A percentile compares a stretch with the other conserved stretches of the same genome.
Conservation (phyloP, 2,113 vertebrate species). For the Pterocles orientalis region DNA sequence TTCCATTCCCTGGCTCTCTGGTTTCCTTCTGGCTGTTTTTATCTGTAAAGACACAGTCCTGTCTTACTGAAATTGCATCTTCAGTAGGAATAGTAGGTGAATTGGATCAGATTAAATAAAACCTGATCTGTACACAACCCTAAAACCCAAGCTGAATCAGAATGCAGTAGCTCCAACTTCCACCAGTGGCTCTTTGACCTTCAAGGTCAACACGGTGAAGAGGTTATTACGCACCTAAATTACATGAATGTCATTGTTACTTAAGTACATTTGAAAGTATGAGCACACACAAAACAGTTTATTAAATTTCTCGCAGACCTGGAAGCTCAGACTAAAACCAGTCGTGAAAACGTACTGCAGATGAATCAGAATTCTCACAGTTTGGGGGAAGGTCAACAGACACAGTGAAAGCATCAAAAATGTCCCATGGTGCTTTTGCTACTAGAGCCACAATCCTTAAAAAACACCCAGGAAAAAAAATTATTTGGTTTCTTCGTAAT, state of each 20-base stretch:
- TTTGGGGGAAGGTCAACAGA: neutral
- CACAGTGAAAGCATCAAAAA: neutral
- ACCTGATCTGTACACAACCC: neutral
- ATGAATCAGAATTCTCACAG: neutral
- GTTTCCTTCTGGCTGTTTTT: constrained; percentile 11
- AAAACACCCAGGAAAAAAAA: neutral
- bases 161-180: neutral
- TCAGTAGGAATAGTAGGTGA: neutral
- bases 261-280: constrained; percentile 2
- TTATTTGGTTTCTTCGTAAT: neutral
- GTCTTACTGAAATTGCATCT: constrained; percentile 22
- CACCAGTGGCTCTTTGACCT: neutral
- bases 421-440: neutral
- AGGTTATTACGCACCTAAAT: neutral
- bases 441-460: neutral
- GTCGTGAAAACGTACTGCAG: neutral
- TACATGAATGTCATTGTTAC: neutral
- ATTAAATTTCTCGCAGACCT: neutral
- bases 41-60: neutral
- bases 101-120: constrained; percentile 17
- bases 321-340: neutral
- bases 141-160: neutral
- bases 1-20: neutral
- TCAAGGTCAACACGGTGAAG: neutral
- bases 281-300: neutral